Percentiles rank a stretch among this genome's conserved stretches.
Conservation (phyloP, 2,113 vertebrate species). For the Antechinus flavipes region DNA sequence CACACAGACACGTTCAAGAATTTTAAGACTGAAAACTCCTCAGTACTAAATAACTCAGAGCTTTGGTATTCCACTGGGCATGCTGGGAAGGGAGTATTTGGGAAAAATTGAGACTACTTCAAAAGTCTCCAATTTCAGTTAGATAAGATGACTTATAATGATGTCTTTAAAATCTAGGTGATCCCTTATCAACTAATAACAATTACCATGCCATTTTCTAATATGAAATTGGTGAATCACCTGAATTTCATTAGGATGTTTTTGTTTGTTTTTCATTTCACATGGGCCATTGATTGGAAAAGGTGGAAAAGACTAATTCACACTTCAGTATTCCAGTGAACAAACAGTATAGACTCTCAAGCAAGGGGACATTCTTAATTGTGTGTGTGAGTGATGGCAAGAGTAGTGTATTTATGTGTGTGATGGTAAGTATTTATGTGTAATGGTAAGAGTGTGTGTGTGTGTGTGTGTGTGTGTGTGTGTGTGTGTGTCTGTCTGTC, state of each 20-base stretch:
- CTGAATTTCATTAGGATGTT: conserved; percentile 45
- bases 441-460: too few relatives aligned
- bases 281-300: conserved; percentile 6
- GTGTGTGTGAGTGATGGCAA: too few relatives aligned
- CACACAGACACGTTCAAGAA: conserved; percentile 57
- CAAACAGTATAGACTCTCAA: conserved; percentile 13
- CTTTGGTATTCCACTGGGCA: conserved; percentile 48
- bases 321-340: conserved; percentile 26
- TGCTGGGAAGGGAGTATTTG: conserved; percentile 58
- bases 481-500: neutral
- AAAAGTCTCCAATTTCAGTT: conserved; percentile 47
- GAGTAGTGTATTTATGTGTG: neutral
- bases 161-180: neutral
- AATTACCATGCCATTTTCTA: conserved; percentile 6
- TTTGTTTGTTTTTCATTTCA: neutral
- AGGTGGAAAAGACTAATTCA: neutral
- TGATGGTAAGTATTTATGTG: neutral
- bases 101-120: conserved; percentile 53
- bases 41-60: conserved; percentile 58
- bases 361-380: neutral
- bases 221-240: conserved; percentile 24
- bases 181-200: neutral
- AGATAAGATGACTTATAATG: neutral
- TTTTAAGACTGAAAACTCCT: conserved; percentile 69
- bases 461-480: neutral